phyloP scores from a whole-genome alignment of 2,888 invertebrate genomes.

The Cybosia mesomella region DNA sequence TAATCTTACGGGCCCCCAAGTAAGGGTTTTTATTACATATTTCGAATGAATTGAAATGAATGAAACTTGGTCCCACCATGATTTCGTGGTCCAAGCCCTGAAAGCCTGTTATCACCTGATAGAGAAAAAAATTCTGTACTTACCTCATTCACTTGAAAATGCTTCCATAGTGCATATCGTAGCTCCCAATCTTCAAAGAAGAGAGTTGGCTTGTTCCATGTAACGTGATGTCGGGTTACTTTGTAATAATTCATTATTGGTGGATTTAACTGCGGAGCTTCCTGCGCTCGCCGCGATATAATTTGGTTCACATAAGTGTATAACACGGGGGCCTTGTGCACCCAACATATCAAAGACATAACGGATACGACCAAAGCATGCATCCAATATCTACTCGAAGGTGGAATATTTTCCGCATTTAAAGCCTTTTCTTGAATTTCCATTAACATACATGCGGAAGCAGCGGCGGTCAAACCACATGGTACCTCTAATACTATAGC shows the following conservation, averaged over 20 bases:
- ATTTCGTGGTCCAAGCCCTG: too few species aligned
- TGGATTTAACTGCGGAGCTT: conserved; percentile 89
- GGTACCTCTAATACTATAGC: conserved; percentile 87
- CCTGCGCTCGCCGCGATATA: conserved; percentile 85
- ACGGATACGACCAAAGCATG: conserved; percentile 88
- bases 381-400: conserved; percentile 80
- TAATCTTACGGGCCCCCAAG: too few species aligned
- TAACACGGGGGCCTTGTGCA: conserved; percentile 86
- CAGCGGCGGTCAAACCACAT: conserved; percentile 87
- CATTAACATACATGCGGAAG: conserved; percentile 87
- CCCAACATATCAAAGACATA: conserved; percentile 88
- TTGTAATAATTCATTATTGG: conserved; percentile 85
- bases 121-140: background rate
- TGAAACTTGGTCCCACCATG: too few species aligned
- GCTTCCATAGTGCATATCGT: conserved; percentile 89
- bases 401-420: conserved; percentile 65
- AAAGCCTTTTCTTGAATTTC: conserved; percentile 87
- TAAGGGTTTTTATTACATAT: too few species aligned
- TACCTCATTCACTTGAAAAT: conserved; percentile 67
- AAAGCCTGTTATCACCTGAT: too few species aligned
- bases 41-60: too few species aligned
- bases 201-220: conserved; percentile 88
- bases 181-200: conserved; percentile 90
- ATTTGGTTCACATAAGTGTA: conserved; percentile 87
- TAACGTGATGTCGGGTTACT: conserved; percentile 84